These are phyloP conservation scores for Ptychochromis oligacanthus DNA, from an alignment of 2,113 vertebrate species.

Conservation along the genomic window DNA sequence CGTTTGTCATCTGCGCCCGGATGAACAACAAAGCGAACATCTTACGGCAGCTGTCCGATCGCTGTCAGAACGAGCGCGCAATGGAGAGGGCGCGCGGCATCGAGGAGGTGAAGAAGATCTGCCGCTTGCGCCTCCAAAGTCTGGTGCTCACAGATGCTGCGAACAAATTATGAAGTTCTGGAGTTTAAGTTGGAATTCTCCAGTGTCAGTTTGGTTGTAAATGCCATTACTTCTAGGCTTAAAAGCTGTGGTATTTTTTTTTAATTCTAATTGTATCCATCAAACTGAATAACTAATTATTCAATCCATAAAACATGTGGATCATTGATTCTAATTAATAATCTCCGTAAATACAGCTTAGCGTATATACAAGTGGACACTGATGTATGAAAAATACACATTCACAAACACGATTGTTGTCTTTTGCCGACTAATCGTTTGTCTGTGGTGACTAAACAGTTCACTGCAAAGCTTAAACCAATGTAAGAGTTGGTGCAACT, in stretches of 20 bases:
- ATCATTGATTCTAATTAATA: not conserved
- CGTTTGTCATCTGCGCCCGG: conserved; percentile 86
- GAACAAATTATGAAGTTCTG: conserved; percentile 37
- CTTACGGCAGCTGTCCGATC: conserved; percentile 68
- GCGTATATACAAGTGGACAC: conserved; percentile 22
- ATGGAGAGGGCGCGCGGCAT: conserved; percentile 77
- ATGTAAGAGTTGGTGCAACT: not conserved
- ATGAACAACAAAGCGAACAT: conserved; percentile 73
- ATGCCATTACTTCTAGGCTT: not conserved
- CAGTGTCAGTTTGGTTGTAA: not conserved
- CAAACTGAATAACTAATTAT: not conserved
- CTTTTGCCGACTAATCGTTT: not conserved
- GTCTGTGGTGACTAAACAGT: not conserved
- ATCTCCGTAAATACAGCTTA: not conserved
- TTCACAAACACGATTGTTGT: not conserved
- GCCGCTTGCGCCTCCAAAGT: conserved; percentile 75
- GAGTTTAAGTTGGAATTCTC: not conserved
- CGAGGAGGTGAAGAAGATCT: conserved; percentile 85
- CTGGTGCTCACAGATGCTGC: conserved; percentile 54
- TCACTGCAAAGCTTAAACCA: not conserved
- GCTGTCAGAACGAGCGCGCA: conserved; percentile 55
- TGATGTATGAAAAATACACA: conserved; percentile 1
- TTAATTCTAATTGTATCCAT: conserved; percentile 32
- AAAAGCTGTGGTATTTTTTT: conserved; percentile 1
- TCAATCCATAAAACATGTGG: conserved; percentile 28